Conservation (phyloP, 2,888 invertebrate species). For the Nomada hirtipes region DNA sequence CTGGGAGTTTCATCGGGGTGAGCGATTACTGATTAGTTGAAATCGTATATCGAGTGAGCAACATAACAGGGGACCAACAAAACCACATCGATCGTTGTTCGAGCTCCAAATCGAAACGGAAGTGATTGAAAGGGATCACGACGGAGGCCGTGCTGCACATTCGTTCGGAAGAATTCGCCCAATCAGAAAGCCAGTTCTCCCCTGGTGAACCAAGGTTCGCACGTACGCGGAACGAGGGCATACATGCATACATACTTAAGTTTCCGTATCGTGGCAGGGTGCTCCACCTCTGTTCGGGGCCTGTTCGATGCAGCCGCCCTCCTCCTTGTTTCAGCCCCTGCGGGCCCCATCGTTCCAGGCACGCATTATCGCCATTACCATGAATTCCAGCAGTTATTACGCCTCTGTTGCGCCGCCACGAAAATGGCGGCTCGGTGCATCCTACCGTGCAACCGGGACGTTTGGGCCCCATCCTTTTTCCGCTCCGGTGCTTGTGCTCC, state of each 20-base stretch:
- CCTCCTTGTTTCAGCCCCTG: constrained; percentile 56
- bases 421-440: constrained; percentile 74
- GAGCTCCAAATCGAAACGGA: constrained; percentile 12
- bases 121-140: constrained; percentile 28
- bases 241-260: constrained; percentile 43
- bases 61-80: not conserved
- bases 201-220: constrained; percentile 50
- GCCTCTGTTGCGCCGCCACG: constrained; percentile 74
- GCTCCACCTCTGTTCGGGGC: constrained; percentile 61
- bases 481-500: constrained; percentile 43
- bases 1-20: not conserved
- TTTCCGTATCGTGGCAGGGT: constrained; percentile 53
- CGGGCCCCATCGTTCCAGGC: constrained; percentile 63
- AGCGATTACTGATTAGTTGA: not conserved
- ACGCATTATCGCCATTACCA: constrained; percentile 76
- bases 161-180: constrained; percentile 51
- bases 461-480: constrained; percentile 21
- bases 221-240: constrained; percentile 56
- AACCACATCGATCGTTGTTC: not conserved
- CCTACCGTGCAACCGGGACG: constrained; percentile 68
- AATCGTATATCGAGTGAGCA: not conserved
- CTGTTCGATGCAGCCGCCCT: constrained; percentile 42
- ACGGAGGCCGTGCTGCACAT: constrained; percentile 46
- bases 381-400: constrained; percentile 76
- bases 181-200: constrained; percentile 46